Evolutionary conservation across 2,888 invertebrate species (phyloP), one percentile per base, ranked within the genome.

Genomic region (Galerucella calmariensis): DNA sequence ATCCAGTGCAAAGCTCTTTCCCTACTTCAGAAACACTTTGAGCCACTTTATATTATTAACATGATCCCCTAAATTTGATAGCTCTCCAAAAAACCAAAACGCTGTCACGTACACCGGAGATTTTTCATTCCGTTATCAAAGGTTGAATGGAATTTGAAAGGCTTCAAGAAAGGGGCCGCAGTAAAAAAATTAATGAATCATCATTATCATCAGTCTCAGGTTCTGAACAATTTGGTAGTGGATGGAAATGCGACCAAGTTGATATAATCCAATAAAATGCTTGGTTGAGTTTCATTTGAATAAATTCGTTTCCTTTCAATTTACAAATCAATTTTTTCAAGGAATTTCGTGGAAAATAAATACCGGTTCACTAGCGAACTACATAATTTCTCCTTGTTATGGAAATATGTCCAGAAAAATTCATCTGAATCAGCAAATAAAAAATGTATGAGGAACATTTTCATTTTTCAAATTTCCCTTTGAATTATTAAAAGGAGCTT

Each of bases 151-250:
- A 48, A 51, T 51, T 14, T 8, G n/a, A 51, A 51, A 51, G 14
- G 51, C 51, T 14, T n/a, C n/a, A 51, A 51, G 51, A n/a, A 51
- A 51, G 51, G n/a, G 14, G n/a, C n/a, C 2, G 1, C 35, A 8
- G 35, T 41, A 41, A 41, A 41, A 20, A 41, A 41, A 41, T 41
- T 41, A 9, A 41, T 41, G 8, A 41, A 41, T 41, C 35, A 14
- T 51, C 51, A 51, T 51, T n/a, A 51, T 51, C 51, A n/a, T 51
- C 51, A 51, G n/a, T 51, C 51, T 51, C 51, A 51, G n/a, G 51
- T 51, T 51, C n/a, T n/a, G n/a, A 51, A 51, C n/a, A 51, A 51
- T 51, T 51, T n/a, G n/a, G 51, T 51, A 51, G 2, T n/a, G 51
- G n/a, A 51, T 14, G 6, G 51, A n/a, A 51, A n/a, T 51, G 14